These are phyloP conservation scores for Malurus leucopterus DNA, from an alignment of 2,797 vertebrate species.

Conservation along the genomic window DNA sequence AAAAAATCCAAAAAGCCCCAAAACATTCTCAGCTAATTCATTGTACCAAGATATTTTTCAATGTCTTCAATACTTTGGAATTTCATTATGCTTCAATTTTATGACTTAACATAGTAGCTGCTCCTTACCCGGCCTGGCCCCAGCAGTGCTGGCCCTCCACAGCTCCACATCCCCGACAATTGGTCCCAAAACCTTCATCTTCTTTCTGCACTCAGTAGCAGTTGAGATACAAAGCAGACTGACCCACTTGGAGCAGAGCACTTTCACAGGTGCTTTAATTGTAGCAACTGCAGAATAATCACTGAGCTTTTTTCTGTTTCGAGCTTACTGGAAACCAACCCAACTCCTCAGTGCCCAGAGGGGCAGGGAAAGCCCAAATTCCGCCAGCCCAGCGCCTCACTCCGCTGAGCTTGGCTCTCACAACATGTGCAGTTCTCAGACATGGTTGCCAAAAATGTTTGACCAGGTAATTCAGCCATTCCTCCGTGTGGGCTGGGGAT, in stretches of 20 bases:
- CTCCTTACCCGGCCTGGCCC: constrained; percentile 42
- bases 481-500: not conserved
- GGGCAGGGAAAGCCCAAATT: constrained; percentile 18
- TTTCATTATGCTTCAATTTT: constrained; percentile 55
- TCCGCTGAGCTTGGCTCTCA: constrained; percentile 78
- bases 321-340: constrained; percentile 21
- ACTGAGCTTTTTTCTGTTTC: constrained; percentile 54
- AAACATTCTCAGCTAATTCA: constrained; percentile 51
- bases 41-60: constrained; percentile 47
- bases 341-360: not conserved
- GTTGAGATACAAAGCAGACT: constrained; percentile 42
- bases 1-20: not conserved
- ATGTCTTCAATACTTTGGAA: constrained; percentile 64
- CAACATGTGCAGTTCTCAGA: constrained; percentile 79
- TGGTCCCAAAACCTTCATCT: constrained; percentile 25
- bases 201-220: constrained; percentile 42
- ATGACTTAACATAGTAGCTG: constrained; percentile 59
- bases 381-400: constrained; percentile 64
- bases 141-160: constrained; percentile 7
- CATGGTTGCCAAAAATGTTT: constrained; percentile 83
- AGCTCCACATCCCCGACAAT: not conserved
- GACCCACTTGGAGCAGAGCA: constrained; percentile 50
- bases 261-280: constrained; percentile 64
- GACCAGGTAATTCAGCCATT: constrained; percentile 69
- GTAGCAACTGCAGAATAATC: constrained; percentile 61